Evolutionary conservation across 2,888 invertebrate genomes (phyloP).

Genomic region (Tinea semifulvella): DNA sequence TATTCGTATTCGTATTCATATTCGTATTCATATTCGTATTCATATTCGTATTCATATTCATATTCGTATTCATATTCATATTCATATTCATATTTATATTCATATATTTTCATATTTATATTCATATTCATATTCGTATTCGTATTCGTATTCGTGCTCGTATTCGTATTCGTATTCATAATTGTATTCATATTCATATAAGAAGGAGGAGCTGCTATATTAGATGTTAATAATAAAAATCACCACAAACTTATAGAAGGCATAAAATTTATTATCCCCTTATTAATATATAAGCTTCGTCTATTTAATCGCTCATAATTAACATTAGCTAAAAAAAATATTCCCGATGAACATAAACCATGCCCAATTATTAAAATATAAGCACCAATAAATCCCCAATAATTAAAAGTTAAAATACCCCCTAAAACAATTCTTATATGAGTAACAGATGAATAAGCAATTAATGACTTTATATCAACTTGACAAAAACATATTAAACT

Average conservation of each 20-base stretch:
- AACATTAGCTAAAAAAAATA: constrained; percentile 74
- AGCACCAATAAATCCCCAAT: constrained; percentile 59
- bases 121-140: no score
- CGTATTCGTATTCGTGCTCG: no score
- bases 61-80: no score
- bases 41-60: no score
- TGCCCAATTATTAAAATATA: constrained; percentile 71
- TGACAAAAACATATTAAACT: constrained; percentile 74
- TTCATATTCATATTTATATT: no score
- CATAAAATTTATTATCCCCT: constrained; percentile 68
- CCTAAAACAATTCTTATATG: constrained; percentile 73
- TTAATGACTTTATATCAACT: constrained; percentile 74
- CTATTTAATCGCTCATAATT: constrained; percentile 68
- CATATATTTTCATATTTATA: no score
- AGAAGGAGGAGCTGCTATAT: constrained; percentile 74
- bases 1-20: no score
- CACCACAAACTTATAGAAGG: constrained; percentile 69
- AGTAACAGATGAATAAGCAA: constrained; percentile 78
- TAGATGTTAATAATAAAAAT: constrained; percentile 70
- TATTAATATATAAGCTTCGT: constrained; percentile 71
- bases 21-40: no score
- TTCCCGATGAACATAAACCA: constrained; percentile 71
- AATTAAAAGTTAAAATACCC: constrained; percentile 65
- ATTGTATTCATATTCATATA: no score
- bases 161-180: no score